Evolutionary conservation across 2,888 invertebrate species (phyloP).

Genomic region (Stenchaetothrips biformis): DNA sequence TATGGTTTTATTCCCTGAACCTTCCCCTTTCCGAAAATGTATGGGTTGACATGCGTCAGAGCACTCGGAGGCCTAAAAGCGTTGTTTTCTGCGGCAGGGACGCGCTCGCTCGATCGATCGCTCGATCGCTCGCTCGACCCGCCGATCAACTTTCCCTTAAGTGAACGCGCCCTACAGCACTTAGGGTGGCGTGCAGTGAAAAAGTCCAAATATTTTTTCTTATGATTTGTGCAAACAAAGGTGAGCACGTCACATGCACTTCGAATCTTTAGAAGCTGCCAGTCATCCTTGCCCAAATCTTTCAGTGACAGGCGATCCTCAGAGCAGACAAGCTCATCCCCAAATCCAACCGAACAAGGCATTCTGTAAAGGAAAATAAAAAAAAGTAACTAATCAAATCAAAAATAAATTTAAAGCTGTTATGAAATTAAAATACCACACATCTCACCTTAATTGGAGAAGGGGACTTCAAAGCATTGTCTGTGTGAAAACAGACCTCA

Average conservation of each 20-base stretch:
- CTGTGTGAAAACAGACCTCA: no score
- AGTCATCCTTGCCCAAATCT: background rate
- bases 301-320: background rate
- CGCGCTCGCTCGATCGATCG: no score
- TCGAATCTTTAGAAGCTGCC: background rate
- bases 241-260: background rate
- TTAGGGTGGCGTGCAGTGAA: background rate
- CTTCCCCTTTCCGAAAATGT: no score
- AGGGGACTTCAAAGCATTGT: no score
- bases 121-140: no score
- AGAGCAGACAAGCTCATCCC: background rate
- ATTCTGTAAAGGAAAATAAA: background rate
- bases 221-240: background rate
- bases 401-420: background rate
- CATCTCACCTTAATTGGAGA: background rate
- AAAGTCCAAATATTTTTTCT: background rate
- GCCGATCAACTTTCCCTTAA: no score
- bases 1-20: no score
- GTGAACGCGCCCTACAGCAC: no score
- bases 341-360: background rate
- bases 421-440: background rate
- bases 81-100: no score
- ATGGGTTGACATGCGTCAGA: no score
- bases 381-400: background rate
- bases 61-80: no score